Base-by-base conservation (phyloP, 2,888 invertebrate species). In the Mythimna loreyi region DNA sequence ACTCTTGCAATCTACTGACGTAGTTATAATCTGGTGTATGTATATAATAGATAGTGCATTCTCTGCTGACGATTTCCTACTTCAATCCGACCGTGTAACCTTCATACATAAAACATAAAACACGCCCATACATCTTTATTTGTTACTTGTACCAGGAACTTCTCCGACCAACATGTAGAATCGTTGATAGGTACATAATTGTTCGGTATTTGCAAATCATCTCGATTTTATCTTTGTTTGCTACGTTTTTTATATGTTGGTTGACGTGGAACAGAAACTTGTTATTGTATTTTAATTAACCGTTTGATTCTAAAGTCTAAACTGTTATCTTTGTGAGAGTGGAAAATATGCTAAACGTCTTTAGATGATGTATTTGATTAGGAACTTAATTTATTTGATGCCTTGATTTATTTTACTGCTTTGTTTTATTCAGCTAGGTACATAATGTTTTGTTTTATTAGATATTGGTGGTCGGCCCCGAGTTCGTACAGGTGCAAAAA, bases 51-150 rank as follows among this genome's bases (percentile, higher is more conserved):
- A 53, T 67, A 70, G 73, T 55, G 55, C 47, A 52, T 58, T 58
- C 53, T 61, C 60, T 67, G 55, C 49, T 61, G 45, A 69, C 50
- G 36, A 62, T 80, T 78, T 80, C 75, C 81, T 75, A 60, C 30
- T 69, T 63, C 25, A 67, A 60, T 64, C 30, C 59, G 21, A 30
- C n/a, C 36, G 8, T 47, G 40, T 56, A 69, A 25, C 67, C 72
- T 76, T 76, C 66, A 74, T 80, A 53, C 40, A 72, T 76, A 62
- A 78, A 65, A 63, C 61, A 83, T 77, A 21, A 36, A 45, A 57
- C 23, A 75, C 72, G 73, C 73, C 72, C 72, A 52, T 66, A 67
- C 52, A 43, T 65, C 67, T 71, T 60, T 71, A 75, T 66, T 67
- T 66, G 56, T 36, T 40, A 11, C 40, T 68, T 60, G 59, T 50